Evolutionary conservation across 2,888 invertebrate species (phyloP).

Genomic region (Andrena flavipes): DNA sequence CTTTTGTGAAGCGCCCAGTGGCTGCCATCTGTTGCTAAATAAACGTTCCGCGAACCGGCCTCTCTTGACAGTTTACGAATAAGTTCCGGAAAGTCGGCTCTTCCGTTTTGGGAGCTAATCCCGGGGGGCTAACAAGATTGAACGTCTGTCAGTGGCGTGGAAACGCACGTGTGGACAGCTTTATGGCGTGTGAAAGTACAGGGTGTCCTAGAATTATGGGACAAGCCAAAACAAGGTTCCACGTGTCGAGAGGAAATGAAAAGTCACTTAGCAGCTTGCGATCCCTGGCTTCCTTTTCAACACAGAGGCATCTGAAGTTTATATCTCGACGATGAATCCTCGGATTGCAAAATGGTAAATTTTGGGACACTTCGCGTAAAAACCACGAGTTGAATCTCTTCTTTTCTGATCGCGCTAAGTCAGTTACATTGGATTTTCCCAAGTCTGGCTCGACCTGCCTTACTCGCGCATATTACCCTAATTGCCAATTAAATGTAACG

Average conservation of each 20-base stretch:
- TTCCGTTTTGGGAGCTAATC: slow-evolving; percentile 51
- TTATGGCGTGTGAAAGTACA: slow-evolving; percentile 79
- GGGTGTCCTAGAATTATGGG: slow-evolving; percentile 20
- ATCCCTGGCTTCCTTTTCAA: too few species aligned
- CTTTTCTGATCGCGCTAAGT: too few species aligned
- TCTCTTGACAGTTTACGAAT: slow-evolving; percentile 52
- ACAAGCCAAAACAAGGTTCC: neutral
- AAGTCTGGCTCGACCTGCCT: slow-evolving; percentile 19
- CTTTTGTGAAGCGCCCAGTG: neutral
- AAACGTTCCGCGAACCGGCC: slow-evolving; percentile 44
- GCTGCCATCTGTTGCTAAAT: slow-evolving; percentile 50
- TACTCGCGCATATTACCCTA: slow-evolving; percentile 51
- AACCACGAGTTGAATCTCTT: too few species aligned
- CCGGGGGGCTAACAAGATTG: slow-evolving; percentile 50
- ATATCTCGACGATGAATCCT: too few species aligned
- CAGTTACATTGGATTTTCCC: neutral
- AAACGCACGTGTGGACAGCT: slow-evolving; percentile 78
- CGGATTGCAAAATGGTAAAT: too few species aligned
- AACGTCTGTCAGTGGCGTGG: slow-evolving; percentile 55
- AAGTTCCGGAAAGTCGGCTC: slow-evolving; percentile 59
- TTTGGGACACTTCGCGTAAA: too few species aligned
- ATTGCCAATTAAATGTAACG: slow-evolving; percentile 67
- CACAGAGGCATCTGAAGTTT: too few species aligned
- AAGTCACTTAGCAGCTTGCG: too few species aligned
- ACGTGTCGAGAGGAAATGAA: neutral